phyloP scores from a whole-genome alignment of 2,888 invertebrate genomes.

The Globia sparganii region DNA sequence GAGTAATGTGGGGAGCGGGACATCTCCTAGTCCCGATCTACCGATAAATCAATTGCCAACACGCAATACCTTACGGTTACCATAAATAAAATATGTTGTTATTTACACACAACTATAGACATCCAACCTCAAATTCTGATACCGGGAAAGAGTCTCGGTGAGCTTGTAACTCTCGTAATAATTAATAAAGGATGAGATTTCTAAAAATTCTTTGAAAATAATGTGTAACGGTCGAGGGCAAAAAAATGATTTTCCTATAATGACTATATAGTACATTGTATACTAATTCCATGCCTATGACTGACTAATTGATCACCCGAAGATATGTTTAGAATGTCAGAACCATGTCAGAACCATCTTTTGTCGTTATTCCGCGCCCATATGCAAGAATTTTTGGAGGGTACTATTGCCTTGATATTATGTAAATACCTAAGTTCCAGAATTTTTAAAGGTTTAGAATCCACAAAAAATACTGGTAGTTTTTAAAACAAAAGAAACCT shows the following conservation, averaged over 20 bases:
- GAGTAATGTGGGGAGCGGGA: slow-evolving; percentile 83
- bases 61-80: slow-evolving; percentile 75
- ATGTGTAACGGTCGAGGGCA: too few relatives aligned
- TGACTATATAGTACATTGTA: background rate
- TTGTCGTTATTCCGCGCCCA: too few relatives aligned
- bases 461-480: background rate
- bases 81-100: slow-evolving; percentile 72
- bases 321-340: background rate
- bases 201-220: background rate
- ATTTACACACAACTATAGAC: slow-evolving; percentile 49
- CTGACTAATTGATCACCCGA: too few relatives aligned
- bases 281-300: too few relatives aligned
- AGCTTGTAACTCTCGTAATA: slow-evolving; percentile 12
- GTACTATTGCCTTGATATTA: background rate
- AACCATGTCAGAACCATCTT: background rate
- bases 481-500: slow-evolving; percentile 8
- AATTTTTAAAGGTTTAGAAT: background rate
- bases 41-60: slow-evolving; percentile 85
- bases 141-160: slow-evolving; percentile 16
- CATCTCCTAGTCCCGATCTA: slow-evolving; percentile 81
- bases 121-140: slow-evolving; percentile 7
- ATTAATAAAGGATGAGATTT: slow-evolving; percentile 27
- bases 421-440: background rate
- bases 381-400: background rate
- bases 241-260: background rate